Evolutionary conservation across 1,140 invertebrate genomes (phyloP), one percentile per base, ranked within the genome.

Genomic region (Lepidurus apus): DNA sequence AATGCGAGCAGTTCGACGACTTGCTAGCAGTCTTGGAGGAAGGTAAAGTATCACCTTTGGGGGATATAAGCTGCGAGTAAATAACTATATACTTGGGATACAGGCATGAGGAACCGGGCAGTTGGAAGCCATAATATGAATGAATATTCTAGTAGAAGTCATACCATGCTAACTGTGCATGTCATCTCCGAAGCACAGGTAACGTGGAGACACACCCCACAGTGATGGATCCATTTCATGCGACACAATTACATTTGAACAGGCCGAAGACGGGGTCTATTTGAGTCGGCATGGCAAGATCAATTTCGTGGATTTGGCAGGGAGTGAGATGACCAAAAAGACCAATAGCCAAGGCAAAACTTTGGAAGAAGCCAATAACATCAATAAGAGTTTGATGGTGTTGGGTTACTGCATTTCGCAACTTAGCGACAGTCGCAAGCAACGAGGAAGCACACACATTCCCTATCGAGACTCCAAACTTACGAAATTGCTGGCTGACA

Each of bases 311-410:
- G 96, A 98, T 84, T 85, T 98, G 77, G 96, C 96, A 1, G 96
- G 96, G 11, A 95, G 93, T 82, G 96, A 98, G 86, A 93, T 97
- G 89, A 95, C 94, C 5, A 95, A 95, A 84, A 93, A 95, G 82
- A 98, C 96, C 0, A 91, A 95, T 78, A 97, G 95, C 82, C 92
- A 93, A 82, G 93, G 94, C 1, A 95, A 95, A 84, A 95, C 93
- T 0, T 85, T 96, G 76, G 93, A 95, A 83, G 96, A 98, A 85
- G 95, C 95, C 0, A 97, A 97, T 83, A 97, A 96, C 84, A 98
- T 98, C 80, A 98, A 98, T 84, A 94, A 98, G 82, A 98, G 96
- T 82, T 87, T 96, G 0, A 97, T 98, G 90, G 97, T 98, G 1
- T 87, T 99, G 80, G 94, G 95, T 44, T 98, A 98, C 83, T 98